phyloP scores from a whole-genome alignment of 2,797 vertebrate genomes.

The Enteromius treurensis region DNA sequence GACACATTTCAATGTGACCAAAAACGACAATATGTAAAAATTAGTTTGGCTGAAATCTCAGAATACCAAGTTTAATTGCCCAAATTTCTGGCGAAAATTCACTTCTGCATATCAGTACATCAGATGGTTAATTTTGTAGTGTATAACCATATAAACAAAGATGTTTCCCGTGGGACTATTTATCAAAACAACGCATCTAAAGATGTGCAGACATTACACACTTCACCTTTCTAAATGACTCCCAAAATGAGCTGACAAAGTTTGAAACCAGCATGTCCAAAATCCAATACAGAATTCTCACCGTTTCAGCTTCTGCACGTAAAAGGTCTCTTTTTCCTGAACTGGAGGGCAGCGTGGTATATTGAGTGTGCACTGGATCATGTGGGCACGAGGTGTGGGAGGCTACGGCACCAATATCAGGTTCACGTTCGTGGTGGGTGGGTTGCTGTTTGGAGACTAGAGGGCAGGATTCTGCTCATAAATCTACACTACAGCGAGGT shows the following conservation, averaged over 20 bases:
- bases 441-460: constrained; percentile 47
- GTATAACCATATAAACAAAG: too few species aligned
- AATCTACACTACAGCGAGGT: constrained; percentile 45
- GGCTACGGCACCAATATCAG: constrained; percentile 48
- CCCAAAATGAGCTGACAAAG: not conserved
- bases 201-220: not conserved
- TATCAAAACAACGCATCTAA: not conserved
- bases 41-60: not conserved
- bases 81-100: not conserved
- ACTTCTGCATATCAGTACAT: not conserved
- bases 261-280: not conserved
- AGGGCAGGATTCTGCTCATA: constrained; percentile 43
- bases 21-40: too few species aligned
- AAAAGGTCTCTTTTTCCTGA: not conserved
- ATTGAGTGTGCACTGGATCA: constrained; percentile 14
- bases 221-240: not conserved
- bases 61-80: not conserved
- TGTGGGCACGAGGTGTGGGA: constrained; percentile 26
- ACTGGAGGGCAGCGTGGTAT: constrained; percentile 41
- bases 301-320: not conserved
- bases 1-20: not conserved
- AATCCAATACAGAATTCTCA: not conserved
- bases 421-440: constrained; percentile 52
- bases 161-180: too few species aligned
- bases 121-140: not conserved